phyloP scores from a whole-genome alignment of 2,113 vertebrate species.

The human region DNA sequence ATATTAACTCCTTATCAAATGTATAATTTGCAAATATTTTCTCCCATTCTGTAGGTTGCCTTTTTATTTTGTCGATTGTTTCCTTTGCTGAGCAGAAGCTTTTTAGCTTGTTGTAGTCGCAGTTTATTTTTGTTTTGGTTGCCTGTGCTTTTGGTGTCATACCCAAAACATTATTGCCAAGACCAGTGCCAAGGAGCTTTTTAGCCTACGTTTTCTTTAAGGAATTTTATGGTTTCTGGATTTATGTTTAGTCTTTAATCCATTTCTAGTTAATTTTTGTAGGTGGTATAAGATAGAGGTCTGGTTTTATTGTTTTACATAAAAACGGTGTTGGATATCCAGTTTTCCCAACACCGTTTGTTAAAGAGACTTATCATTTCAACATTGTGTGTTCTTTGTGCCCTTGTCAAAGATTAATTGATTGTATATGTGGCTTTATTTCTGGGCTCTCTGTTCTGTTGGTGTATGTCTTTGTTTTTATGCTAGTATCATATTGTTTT shows the following conservation, averaged over 20 bases:
- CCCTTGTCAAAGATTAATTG: background rate
- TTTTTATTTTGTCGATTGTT: background rate
- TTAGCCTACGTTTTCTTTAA: background rate
- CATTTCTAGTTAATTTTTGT: background rate
- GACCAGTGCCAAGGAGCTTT: background rate
- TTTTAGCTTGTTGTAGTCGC: background rate
- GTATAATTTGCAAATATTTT: background rate
- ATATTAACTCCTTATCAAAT: background rate
- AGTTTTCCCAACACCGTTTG: background rate
- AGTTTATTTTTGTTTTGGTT: background rate
- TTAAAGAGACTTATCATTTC: background rate
- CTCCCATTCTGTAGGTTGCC: background rate
- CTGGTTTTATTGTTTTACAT: background rate
- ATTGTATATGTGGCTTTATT: background rate
- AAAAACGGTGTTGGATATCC: too few relatives aligned
- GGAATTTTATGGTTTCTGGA: background rate
- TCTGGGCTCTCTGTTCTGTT: background rate
- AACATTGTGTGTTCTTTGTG: background rate
- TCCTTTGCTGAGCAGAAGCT: background rate
- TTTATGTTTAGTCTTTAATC: background rate
- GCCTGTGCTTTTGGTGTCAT: background rate
- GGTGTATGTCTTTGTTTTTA: background rate
- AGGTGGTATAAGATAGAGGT: background rate
- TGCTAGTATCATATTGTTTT: background rate
- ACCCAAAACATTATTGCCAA: background rate